Percentiles rank a stretch among this genome's conserved stretches.
These are phyloP conservation scores for Phoeniculus purpureus DNA, from an alignment of 2,797 vertebrate species.

Conservation along the genomic window DNA sequence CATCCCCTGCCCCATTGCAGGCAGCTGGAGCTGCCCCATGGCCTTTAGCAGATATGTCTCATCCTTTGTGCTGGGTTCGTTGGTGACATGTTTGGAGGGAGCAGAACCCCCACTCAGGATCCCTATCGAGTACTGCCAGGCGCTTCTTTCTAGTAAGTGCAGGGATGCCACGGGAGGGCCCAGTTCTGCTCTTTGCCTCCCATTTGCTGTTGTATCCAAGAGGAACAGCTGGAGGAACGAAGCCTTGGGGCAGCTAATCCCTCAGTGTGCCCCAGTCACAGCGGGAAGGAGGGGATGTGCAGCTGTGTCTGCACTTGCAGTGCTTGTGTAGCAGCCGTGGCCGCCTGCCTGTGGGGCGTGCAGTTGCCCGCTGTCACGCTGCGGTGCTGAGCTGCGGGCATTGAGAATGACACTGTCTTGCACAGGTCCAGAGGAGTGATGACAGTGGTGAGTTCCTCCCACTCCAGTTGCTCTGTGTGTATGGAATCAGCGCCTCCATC, in stretches of 20 bases:
- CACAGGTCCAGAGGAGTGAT: not conserved
- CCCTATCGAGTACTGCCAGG: not conserved
- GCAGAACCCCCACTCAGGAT: not conserved
- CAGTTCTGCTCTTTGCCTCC: not conserved
- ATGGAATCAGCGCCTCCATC: not conserved
- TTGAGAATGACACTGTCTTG: not conserved
- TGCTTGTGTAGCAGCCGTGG: not conserved
- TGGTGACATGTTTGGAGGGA: not conserved
- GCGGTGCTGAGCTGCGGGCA: not conserved
- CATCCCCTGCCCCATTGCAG: not conserved
- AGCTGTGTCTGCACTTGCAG: not conserved
- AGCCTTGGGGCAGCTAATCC: not conserved
- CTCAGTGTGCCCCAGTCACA: not conserved
- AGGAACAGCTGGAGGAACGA: not conserved
- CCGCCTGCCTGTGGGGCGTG: not conserved
- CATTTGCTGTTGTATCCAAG: not conserved
- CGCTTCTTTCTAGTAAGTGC: not conserved
- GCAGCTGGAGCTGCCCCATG: not conserved
- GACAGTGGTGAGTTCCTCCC: not conserved
- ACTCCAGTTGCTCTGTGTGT: not conserved
- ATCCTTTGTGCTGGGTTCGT: not conserved
- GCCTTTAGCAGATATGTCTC: not conserved
- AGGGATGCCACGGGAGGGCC: not conserved
- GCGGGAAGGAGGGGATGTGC: not conserved
- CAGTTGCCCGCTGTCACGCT: fast-evolving